phyloP scores from a whole-genome alignment of 2,797 vertebrate species.

The Argya squamiceps region DNA sequence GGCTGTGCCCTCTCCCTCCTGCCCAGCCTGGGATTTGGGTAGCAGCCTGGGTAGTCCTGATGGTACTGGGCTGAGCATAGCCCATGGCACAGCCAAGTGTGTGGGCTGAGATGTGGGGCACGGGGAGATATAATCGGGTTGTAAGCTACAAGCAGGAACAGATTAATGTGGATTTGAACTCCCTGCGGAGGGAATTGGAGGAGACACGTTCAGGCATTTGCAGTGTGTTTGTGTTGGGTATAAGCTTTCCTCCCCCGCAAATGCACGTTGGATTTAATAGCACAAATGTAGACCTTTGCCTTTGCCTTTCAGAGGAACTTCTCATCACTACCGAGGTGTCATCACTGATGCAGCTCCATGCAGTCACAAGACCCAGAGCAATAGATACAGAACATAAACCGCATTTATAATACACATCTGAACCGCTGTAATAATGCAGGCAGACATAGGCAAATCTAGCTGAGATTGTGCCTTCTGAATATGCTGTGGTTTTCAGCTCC shows the following conservation, averaged over 20 bases:
- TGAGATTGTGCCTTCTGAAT: not conserved
- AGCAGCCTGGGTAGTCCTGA: not conserved
- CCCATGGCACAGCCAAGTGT: rapidly evolving
- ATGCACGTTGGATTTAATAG: not conserved
- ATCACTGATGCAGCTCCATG: not conserved
- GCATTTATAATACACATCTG: not conserved
- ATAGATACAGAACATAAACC: rapidly evolving
- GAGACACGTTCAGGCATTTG: not conserved
- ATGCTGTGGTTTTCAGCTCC: not conserved
- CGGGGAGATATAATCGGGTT: rapidly evolving
- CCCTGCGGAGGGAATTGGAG: not conserved
- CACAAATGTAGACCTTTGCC: not conserved
- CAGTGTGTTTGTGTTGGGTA: not conserved
- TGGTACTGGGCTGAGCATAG: rapidly evolving
- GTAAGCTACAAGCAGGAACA: not conserved
- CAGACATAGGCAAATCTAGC: not conserved
- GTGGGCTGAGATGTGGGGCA: rapidly evolving
- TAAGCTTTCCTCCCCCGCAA: not conserved
- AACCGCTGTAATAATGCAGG: rapidly evolving
- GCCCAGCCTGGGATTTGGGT: not conserved
- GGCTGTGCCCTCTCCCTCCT: rapidly evolving
- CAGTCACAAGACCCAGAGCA: not conserved
- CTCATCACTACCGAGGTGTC: rapidly evolving
- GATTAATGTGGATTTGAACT: not conserved
- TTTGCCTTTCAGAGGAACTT: not conserved